A percentile compares a stretch with the other conserved stretches of the same genome.
These are phyloP conservation scores for Muscidifurax raptorellus DNA, from an alignment of 1,140 invertebrate species.

Conservation along the genomic window DNA sequence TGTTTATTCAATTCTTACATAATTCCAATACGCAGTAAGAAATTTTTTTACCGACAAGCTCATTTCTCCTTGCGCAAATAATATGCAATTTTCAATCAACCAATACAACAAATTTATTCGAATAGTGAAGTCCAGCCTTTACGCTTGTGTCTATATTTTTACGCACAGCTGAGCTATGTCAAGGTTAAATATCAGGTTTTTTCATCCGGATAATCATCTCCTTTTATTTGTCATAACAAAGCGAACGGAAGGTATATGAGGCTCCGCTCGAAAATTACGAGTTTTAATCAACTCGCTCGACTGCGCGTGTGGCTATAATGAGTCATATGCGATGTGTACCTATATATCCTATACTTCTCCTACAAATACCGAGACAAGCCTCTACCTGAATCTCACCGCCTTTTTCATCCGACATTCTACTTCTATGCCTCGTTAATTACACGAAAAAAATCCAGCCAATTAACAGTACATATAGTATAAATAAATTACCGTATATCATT, in stretches of 20 bases:
- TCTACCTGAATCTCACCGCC: no score
- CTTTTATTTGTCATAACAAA: not conserved
- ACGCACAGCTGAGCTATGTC: not conserved
- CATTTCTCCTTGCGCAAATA: no score
- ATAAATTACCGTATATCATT: conserved; percentile 83
- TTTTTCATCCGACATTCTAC: no score
- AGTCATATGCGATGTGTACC: no score
- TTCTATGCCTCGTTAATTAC: no score
- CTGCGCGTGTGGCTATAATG: not conserved
- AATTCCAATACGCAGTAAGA: not conserved
- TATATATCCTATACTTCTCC: no score
- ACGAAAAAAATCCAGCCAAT: no score
- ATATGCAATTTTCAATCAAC: not conserved
- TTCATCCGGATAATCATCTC: not conserved
- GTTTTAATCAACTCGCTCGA: not conserved
- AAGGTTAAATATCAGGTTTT: not conserved
- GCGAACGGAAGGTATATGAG: not conserved
- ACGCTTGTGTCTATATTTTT: no score
- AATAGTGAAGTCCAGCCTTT: no score
- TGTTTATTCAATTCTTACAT: not conserved
- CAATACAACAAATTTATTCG: no score
- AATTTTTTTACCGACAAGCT: no score
- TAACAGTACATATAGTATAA: not conserved
- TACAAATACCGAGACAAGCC: not conserved
- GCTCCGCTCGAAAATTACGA: not conserved